Conservation (phyloP, 1,140 invertebrate species). For the Drosophila ambigua region DNA sequence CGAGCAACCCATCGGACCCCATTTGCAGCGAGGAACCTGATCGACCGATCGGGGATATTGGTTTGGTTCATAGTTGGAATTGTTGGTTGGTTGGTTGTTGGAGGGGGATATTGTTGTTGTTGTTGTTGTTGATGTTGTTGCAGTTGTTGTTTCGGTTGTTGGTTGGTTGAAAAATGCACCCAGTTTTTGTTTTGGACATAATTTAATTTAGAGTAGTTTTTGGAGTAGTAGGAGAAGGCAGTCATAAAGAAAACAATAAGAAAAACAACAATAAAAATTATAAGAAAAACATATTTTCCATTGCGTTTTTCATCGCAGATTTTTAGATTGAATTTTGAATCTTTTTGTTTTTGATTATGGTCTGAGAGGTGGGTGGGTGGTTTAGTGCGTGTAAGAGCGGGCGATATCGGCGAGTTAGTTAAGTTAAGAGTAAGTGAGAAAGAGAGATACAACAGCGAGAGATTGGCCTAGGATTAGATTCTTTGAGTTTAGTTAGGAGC, state of each 20-base stretch:
- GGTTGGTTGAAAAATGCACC: constrained; percentile 42
- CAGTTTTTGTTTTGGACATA: constrained; percentile 58
- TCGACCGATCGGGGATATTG: constrained; percentile 9
- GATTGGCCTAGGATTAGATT: constrained; percentile 20
- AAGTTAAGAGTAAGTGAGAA: constrained; percentile 17
- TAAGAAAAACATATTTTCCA: constrained; percentile 64
- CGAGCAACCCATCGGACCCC: constrained; percentile 66
- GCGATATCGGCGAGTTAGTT: constrained; percentile 28
- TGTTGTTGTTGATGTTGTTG: constrained; percentile 19
- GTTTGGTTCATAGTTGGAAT: constrained; percentile 18
- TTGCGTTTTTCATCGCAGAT: constrained; percentile 27
- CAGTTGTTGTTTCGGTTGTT: constrained; percentile 54
- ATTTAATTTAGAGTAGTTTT: constrained; percentile 45
- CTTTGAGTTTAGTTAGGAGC: constrained; percentile 6
- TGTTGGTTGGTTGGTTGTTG: not conserved
- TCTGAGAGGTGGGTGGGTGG: constrained; percentile 23
- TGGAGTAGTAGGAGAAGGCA: constrained; percentile 48
- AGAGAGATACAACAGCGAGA: too few species aligned
- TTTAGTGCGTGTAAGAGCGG: constrained; percentile 45
- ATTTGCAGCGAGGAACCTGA: constrained; percentile 73
- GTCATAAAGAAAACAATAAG: constrained; percentile 76
- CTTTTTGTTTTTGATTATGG: constrained; percentile 24
- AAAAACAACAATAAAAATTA: constrained; percentile 79
- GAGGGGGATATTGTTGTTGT: constrained; percentile 12
- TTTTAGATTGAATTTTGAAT: constrained; percentile 27